A percentile compares a stretch with the other conserved stretches of the same genome.
These are phyloP conservation scores for Pseudomyrmex flavicornis DNA, from an alignment of 1,140 invertebrate species.

Conservation along the genomic window DNA sequence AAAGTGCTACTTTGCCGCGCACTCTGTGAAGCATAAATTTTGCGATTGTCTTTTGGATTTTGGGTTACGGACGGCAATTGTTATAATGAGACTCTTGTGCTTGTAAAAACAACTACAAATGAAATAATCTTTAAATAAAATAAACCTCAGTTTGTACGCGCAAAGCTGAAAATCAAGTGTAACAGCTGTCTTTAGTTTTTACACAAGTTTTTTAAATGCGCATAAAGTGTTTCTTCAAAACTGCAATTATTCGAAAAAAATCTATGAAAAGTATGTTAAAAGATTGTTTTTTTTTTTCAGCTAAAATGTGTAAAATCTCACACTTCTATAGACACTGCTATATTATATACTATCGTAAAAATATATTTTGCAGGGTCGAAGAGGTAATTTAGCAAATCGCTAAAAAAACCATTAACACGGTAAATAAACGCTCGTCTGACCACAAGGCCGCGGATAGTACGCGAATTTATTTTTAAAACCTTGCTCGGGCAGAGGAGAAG, in stretches of 20 bases:
- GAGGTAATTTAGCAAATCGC: conserved; percentile 6
- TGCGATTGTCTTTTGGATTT: conserved; percentile 14
- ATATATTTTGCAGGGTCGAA: conserved; percentile 1
- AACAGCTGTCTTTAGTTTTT: not conserved
- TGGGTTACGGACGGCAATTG: not conserved
- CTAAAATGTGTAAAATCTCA: too few relatives aligned
- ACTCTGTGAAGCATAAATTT: not conserved
- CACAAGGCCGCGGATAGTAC: conserved; percentile 44
- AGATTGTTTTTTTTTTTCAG: not conserved
- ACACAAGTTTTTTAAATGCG: too few relatives aligned
- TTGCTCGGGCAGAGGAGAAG: not conserved
- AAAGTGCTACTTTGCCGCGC: conserved; percentile 2
- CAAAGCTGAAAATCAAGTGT: not conserved
- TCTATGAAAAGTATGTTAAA: too few relatives aligned
- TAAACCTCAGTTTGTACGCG: not conserved
- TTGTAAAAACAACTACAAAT: not conserved
- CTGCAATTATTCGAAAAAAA: too few relatives aligned
- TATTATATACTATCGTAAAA: not conserved
- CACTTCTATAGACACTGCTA: not conserved
- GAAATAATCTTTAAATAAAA: conserved; percentile 8
- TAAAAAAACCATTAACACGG: conserved; percentile 38
- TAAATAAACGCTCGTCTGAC: conserved; percentile 45
- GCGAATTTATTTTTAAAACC: conserved; percentile 60
- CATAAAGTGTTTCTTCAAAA: too few relatives aligned
- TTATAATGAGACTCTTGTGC: not conserved